A percentile compares a stretch with the other conserved stretches of the same genome.
Evolutionary conservation across 35 echinoderm and acorn worm species (phyloP).

Genomic region (Lytechinus pictus): DNA sequence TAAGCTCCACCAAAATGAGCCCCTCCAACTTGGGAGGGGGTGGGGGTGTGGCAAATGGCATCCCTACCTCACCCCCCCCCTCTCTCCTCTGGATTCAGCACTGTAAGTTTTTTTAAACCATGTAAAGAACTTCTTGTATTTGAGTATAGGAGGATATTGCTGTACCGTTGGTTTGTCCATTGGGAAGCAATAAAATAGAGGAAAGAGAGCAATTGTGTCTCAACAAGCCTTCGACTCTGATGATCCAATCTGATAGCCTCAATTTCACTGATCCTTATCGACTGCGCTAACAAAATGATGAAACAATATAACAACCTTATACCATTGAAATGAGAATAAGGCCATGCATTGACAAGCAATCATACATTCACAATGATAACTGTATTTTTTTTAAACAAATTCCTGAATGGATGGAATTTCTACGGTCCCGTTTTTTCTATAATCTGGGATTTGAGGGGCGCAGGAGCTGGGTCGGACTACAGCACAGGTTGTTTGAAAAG

Average conservation of each 20-base stretch:
- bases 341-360: not conserved
- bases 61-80: too few relatives aligned
- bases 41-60: too few relatives aligned
- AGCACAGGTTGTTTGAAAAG: not conserved
- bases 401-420: not conserved
- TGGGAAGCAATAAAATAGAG: not conserved
- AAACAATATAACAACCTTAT: not conserved
- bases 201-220: not conserved
- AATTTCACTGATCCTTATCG: not conserved
- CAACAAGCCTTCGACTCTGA: not conserved
- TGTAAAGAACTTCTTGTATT: too few relatives aligned
- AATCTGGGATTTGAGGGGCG: not conserved
- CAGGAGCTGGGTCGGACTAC: not conserved
- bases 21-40: too few relatives aligned
- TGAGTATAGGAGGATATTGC: not conserved
- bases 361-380: not conserved
- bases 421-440: not conserved
- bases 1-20: too few relatives aligned
- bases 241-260: not conserved
- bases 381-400: slow-evolving; percentile 5
- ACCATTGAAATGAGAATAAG: not conserved
- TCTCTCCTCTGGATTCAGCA: too few relatives aligned
- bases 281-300: not conserved
- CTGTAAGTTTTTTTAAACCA: too few relatives aligned
- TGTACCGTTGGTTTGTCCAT: not conserved